Base-by-base conservation (phyloP, 1,140 invertebrate species). In the Lepeophtheirus salmonis region DNA sequence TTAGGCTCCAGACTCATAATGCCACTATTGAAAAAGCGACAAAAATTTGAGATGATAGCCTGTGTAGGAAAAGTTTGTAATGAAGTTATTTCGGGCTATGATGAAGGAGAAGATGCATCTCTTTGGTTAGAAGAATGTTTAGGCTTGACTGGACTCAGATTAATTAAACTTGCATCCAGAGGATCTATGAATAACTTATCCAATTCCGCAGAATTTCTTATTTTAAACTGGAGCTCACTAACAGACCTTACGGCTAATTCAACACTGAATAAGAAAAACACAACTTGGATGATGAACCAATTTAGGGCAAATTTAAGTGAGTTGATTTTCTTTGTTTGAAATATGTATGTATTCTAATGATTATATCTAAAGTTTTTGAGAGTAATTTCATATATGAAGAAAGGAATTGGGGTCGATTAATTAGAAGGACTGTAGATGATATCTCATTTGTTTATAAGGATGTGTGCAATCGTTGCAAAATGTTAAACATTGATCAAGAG, bases 51-150 rank as follows among this genome's bases (percentile, higher is more conserved):
- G 20, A 16, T 65, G 6, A 61, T 22, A 23, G 50, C 22, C 23
- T 50, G 49, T 21, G 14, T 48, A 16, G 64, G 63, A 66, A 86
- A 86, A 78, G 80, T 92, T n/a, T 92, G 89, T 69, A 80, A 81
- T 14, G 85, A 89, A 67, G 78, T 77, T 65, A 76, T 92, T 0
- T 72, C 80, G 65, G 84, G 84, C 1, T 73, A 75, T 55, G 86
- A 94, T 70, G 92, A 87, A 72, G 90, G 90, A 1, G 76, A 81
- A 20, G 76, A 79, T 64, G 79, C 83, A 16, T 79, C 81, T 0
- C 69, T 77, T 58, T 92, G 89, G 89, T 69, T 94, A 20, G 30
- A 41, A n/a, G 30, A 41, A 6, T 41, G 30, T n/a, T 41, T 41
- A n/a, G 30, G 30, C 6, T n/a, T 41, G 6, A 41, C 30, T 6